Evolutionary conservation across 2,888 invertebrate genomes (phyloP).

Genomic region (Folsomia manolachei): DNA sequence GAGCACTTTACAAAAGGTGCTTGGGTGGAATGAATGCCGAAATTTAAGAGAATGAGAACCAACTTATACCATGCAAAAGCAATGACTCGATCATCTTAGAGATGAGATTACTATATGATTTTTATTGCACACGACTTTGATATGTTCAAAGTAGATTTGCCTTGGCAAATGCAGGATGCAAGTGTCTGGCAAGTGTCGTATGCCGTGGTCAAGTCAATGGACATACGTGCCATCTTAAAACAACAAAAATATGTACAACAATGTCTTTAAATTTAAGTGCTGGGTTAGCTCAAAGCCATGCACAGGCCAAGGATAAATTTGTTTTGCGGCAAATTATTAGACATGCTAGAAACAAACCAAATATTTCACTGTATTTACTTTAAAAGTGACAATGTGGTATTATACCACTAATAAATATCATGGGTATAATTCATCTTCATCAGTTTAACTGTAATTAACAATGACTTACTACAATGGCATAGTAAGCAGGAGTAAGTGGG

Average conservation of each 20-base stretch:
- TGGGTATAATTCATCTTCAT: background rate
- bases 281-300: background rate
- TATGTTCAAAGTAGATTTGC: background rate
- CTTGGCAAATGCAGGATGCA: conserved; percentile 8
- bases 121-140: conserved; percentile 14
- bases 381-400: background rate
- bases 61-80: background rate
- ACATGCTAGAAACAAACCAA: background rate
- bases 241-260: background rate
- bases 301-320: background rate
- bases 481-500: background rate
- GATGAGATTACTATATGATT: background rate
- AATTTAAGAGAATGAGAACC: background rate
- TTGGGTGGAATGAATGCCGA: background rate
- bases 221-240: background rate
- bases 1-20: background rate
- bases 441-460: conserved; percentile 5
- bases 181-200: background rate
- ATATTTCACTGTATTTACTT: background rate
- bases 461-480: background rate
- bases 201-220: background rate
- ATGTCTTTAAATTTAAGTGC: background rate
- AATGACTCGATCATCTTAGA: background rate
- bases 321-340: background rate
- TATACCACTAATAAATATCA: background rate